Conservation (phyloP, 2,113 vertebrate species). For the Genyomyrus donnyi region DNA sequence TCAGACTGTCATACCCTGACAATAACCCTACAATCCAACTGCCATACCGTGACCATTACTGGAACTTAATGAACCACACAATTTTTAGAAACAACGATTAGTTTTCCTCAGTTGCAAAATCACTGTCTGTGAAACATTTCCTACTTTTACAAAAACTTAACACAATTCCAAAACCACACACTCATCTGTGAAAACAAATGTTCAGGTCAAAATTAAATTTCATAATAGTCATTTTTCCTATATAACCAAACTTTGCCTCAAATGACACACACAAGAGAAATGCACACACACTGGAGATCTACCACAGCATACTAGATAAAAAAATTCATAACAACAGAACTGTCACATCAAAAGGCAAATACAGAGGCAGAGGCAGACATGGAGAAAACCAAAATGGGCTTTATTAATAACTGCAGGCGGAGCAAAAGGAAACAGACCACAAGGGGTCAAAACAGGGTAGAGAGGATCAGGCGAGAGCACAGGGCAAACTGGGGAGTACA, state of each 20-base stretch:
- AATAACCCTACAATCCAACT: background rate
- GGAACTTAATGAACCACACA: background rate
- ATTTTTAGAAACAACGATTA: background rate
- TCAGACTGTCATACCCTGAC: background rate
- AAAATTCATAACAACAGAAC: background rate
- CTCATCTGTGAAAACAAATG: background rate
- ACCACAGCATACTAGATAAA: background rate
- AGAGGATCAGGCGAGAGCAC: too few relatives aligned
- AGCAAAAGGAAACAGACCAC: too few relatives aligned
- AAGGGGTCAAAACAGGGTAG: too few relatives aligned
- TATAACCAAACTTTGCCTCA: background rate
- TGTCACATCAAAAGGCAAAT: too few relatives aligned
- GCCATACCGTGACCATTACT: background rate
- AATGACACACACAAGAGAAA: background rate
- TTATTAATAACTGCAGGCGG: too few relatives aligned
- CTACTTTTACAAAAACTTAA: background rate
- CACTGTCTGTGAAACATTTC: background rate
- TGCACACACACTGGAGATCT: background rate
- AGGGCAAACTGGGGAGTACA: too few relatives aligned
- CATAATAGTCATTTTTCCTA: background rate
- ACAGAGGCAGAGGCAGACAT: too few relatives aligned
- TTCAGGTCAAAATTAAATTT: background rate
- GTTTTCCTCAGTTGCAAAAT: background rate
- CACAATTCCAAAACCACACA: background rate
- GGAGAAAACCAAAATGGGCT: too few relatives aligned